A percentile compares a stretch with the other conserved stretches of the same genome.
phyloP scores from a whole-genome alignment of 2,888 invertebrate genomes.

The Sminthurides aquaticus region DNA sequence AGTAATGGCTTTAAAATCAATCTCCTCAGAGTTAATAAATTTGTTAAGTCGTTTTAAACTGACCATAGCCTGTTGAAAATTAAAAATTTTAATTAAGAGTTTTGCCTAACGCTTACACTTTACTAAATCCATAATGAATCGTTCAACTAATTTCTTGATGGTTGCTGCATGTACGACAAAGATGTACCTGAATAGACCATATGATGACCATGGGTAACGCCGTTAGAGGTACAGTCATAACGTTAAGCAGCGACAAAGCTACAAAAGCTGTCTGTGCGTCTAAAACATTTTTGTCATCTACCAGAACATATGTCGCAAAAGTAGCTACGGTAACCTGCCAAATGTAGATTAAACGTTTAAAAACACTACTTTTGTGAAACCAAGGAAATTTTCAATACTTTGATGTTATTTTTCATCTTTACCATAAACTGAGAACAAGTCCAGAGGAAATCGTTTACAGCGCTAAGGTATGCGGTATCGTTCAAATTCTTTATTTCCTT shows the following conservation, averaged over 20 bases:
- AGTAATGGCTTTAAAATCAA: constrained; percentile 48
- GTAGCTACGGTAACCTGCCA: constrained; percentile 52
- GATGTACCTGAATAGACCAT: constrained; percentile 83
- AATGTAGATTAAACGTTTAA: too few species aligned
- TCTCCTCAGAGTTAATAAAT: constrained; percentile 52
- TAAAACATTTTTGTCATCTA: constrained; percentile 69
- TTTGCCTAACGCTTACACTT: too few species aligned
- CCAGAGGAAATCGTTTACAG: constrained; percentile 50
- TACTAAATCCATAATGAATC: background rate
- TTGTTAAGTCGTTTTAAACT: constrained; percentile 44
- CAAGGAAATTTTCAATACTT: too few species aligned
- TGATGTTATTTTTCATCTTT: too few species aligned
- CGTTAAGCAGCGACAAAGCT: constrained; percentile 93
- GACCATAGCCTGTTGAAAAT: background rate
- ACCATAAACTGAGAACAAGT: constrained; percentile 51
- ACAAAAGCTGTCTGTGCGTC: constrained; percentile 90
- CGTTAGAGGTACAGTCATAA: constrained; percentile 79
- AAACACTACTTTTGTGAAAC: too few species aligned
- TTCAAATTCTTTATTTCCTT: constrained; percentile 82
- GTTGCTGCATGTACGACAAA: too few species aligned
- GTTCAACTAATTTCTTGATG: too few species aligned
- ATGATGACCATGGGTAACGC: constrained; percentile 82
- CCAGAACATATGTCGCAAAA: constrained; percentile 79
- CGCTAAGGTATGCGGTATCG: constrained; percentile 75
- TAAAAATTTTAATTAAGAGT: background rate